These are phyloP conservation scores for Temnothorax longispinosus DNA, from an alignment of 1,140 invertebrate species.

Conservation along the genomic window DNA sequence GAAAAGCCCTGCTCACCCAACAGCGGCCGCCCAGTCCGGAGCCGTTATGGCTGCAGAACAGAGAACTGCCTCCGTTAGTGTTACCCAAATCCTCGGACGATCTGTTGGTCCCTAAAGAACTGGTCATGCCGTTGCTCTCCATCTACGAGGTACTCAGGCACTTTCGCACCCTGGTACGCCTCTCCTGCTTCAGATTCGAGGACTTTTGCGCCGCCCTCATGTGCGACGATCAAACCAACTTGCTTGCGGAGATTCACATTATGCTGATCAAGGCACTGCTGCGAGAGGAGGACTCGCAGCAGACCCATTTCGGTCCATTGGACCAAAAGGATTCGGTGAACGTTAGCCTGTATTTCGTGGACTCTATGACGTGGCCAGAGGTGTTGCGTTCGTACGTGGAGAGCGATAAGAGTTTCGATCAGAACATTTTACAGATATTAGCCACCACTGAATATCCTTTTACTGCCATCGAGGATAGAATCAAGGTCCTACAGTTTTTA, in stretches of 20 bases:
- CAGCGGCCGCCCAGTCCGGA: slow-evolving; percentile 92
- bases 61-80: slow-evolving; percentile 91
- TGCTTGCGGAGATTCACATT: slow-evolving; percentile 97
- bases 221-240: slow-evolving; percentile 95
- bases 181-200: slow-evolving; percentile 98
- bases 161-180: slow-evolving; percentile 94
- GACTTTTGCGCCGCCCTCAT: slow-evolving; percentile 97
- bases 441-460: slow-evolving; percentile 95
- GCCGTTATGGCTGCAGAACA: slow-evolving; percentile 94
- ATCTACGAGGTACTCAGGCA: slow-evolving; percentile 98
- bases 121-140: slow-evolving; percentile 92
- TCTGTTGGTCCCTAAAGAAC: slow-evolving; percentile 92
- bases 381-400: slow-evolving; percentile 95
- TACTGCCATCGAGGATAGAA: slow-evolving; percentile 92
- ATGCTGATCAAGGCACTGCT: slow-evolving; percentile 96
- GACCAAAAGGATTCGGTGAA: slow-evolving; percentile 99
- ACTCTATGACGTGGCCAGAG: slow-evolving; percentile 98
- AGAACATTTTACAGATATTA: slow-evolving; percentile 89
- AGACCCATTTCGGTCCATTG: slow-evolving; percentile 97
- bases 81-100: slow-evolving; percentile 96
- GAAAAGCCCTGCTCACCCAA: slow-evolving; percentile 85
- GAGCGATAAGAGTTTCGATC: slow-evolving; percentile 93
- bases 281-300: slow-evolving; percentile 97
- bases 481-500: slow-evolving; percentile 95
- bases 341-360: slow-evolving; percentile 95